Percentiles rank a stretch among this genome's conserved stretches.
phyloP scores from a whole-genome alignment of 2,888 invertebrate species.

The Nymphalis c-album region DNA sequence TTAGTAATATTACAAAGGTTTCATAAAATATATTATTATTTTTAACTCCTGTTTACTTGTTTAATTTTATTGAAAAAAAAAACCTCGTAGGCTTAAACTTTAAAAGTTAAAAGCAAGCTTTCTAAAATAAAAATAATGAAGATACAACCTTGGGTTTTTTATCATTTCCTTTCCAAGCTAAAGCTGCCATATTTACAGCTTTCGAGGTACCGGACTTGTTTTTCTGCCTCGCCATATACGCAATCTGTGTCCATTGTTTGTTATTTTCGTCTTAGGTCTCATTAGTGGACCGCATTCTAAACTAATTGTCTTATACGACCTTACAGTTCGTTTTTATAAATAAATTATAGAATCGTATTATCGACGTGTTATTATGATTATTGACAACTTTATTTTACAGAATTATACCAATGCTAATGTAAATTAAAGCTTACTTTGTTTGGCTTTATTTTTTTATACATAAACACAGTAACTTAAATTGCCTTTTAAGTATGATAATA shows the following conservation, averaged over 20 bases:
- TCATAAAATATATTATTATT: not conserved
- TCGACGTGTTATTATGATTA: too few relatives aligned
- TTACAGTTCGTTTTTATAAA: too few relatives aligned
- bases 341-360: too few relatives aligned
- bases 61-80: not conserved
- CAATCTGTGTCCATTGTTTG: constrained; percentile 5
- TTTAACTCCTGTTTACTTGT: too few relatives aligned
- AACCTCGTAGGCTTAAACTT: not conserved
- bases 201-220: constrained; percentile 21
- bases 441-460: too few relatives aligned
- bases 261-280: constrained; percentile 4
- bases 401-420: too few relatives aligned
- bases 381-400: too few relatives aligned
- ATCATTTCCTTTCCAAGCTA: not conserved
- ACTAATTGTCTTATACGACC: not conserved
- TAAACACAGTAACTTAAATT: too few relatives aligned
- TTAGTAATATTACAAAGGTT: not conserved
- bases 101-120: not conserved
- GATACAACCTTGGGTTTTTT: constrained; percentile 14
- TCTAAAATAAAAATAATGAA: constrained; percentile 13
- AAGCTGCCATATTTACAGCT: constrained; percentile 11
- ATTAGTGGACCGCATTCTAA: constrained; percentile 9
- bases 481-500: too few relatives aligned
- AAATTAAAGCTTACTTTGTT: too few relatives aligned
- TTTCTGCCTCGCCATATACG: constrained; percentile 26